These are phyloP conservation scores for Myotis pilosus DNA, from an alignment of 2,797 vertebrate species.

Conservation along the genomic window DNA sequence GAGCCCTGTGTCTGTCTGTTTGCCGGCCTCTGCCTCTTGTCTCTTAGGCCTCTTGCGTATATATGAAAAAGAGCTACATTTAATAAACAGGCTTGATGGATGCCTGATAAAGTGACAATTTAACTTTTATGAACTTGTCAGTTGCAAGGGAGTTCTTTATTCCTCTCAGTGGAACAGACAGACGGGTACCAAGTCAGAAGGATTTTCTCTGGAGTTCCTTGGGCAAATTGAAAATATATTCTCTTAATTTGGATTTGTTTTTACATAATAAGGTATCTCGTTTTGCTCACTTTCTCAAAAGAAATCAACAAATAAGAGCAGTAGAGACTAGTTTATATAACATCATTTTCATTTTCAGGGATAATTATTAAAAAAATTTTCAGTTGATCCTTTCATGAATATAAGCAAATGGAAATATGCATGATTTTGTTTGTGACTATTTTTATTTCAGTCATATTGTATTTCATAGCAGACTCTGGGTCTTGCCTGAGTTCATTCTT, in stretches of 20 bases:
- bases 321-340: not conserved
- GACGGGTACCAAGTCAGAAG: conserved; percentile 27
- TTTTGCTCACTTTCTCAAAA: conserved; percentile 46
- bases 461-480: not conserved
- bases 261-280: not conserved
- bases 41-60: not conserved
- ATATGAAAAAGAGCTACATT: not conserved
- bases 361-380: conserved; percentile 26
- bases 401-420: conserved; percentile 39
- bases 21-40: not conserved
- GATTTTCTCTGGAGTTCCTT: conserved; percentile 7
- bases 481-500: not conserved
- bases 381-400: not conserved
- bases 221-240: conserved; percentile 4
- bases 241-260: conserved; percentile 19
- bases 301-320: not conserved
- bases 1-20: not conserved
- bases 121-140: not conserved
- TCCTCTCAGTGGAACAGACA: not conserved
- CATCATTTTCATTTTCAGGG: conserved; percentile 42
- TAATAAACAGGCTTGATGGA: not conserved
- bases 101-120: not conserved
- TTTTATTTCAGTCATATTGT: conserved; percentile 6
- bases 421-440: not conserved
- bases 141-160: not conserved